A percentile compares a stretch with the other conserved stretches of the same genome.
Evolutionary conservation across 2,113 vertebrate species (phyloP).

Genomic region (Artemisiospiza belli): DNA sequence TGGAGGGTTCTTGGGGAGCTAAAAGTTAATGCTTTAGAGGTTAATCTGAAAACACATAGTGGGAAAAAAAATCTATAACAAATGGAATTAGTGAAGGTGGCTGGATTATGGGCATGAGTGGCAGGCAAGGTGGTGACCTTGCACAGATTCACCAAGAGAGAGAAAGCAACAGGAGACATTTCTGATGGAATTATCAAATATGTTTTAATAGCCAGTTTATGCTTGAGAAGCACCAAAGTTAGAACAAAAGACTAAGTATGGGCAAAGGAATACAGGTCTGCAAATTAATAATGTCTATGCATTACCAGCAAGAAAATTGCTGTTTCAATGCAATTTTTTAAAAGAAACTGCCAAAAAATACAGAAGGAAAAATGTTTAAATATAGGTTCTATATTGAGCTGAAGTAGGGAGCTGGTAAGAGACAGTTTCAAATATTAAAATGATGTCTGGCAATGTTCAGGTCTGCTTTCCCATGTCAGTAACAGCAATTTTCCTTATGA

Average conservation of each 20-base stretch:
- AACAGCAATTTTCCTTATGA: not conserved
- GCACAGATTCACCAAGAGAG: not conserved
- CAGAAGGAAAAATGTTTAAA: not conserved
- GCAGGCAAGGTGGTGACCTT: not conserved
- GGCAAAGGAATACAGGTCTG: not conserved
- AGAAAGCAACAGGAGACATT: not conserved
- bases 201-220: not conserved
- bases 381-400: not conserved
- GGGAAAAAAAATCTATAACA: not conserved
- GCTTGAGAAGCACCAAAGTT: not conserved
- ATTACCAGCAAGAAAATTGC: not conserved
- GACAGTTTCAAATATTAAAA: not conserved
- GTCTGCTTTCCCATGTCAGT: not conserved
- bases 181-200: not conserved
- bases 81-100: not conserved
- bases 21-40: not conserved
- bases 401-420: not conserved
- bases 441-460: not conserved
- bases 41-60: not conserved
- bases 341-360: not conserved
- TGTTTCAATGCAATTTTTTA: not conserved
- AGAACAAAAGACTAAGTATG: not conserved
- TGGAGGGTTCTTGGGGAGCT: rapidly evolving
- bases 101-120: not conserved
- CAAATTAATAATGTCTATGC: not conserved